Evolutionary conservation across 2,888 invertebrate genomes (phyloP), one percentile per base, ranked within the genome.

Genomic region (Anthrax anthrax): DNA sequence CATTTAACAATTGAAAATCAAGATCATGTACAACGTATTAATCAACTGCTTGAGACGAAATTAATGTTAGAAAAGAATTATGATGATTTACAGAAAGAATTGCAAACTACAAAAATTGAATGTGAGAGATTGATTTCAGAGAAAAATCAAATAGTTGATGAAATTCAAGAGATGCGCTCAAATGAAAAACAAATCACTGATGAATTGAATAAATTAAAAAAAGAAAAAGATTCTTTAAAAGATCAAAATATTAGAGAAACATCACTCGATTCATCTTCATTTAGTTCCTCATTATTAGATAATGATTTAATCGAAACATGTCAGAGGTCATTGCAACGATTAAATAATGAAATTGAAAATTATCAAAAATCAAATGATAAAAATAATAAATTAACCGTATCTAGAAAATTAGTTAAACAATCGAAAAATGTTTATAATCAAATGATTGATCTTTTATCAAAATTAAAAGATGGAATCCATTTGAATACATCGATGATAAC

Each of bases 1-100:
- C 71, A 69, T 51, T 63, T 80, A n/a, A 73, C 67, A 47, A 58
- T 65, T 12, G 80, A 81, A 67, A 79, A 81, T 62, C 72, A 74
- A 49, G 64, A 72, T 32, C 63, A 79, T 42, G 64, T 68, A 37
- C 55, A 70, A 44, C 70, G 71, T 57, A 67, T 77, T 40, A 65
- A 70, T 42, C 71, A 74, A 50, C 59, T 77, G 38, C 71, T 69
- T 47, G 67, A 66, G 18, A 72, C 76, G 54, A 76, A 75, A 54
- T 67, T 64, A 48, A 58, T 60, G 44, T 41, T 42, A 17, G 66
- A 73, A 57, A 65, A 56, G 47, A 67, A 64, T 55, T 65, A 72
- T 52, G 61, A 72, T 53, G 54, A 65, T 47, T 56, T 76, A 29
- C 70, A 65, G 38, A 71, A 70, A 49, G 73, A 73, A 50, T 72